These are phyloP conservation scores for Trachelus stipa DNA, from an alignment of 2,888 invertebrate species.

Conservation along the genomic window DNA sequence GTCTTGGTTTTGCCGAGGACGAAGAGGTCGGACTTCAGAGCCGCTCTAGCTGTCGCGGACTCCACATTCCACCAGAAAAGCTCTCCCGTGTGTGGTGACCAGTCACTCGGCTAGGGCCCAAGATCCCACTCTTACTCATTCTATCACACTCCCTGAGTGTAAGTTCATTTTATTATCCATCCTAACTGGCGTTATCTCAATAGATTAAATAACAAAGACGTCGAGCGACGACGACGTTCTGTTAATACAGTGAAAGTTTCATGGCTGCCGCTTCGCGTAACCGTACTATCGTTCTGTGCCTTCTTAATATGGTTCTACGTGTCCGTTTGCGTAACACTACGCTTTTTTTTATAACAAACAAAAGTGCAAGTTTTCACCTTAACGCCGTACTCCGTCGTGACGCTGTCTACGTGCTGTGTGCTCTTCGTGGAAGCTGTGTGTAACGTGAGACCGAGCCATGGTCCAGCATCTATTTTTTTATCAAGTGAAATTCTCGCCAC, in stretches of 20 bases:
- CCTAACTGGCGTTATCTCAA: background rate
- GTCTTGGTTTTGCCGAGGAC: slow-evolving; percentile 55
- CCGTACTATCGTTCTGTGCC: background rate
- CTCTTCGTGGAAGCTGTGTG: background rate
- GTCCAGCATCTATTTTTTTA: background rate
- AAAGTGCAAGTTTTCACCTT: background rate
- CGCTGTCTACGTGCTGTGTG: background rate
- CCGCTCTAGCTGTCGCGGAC: slow-evolving; percentile 78
- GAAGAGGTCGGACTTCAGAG: slow-evolving; percentile 68
- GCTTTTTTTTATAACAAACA: background rate
- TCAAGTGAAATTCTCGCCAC: background rate
- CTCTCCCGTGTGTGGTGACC: slow-evolving; percentile 46
- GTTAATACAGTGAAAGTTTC: background rate
- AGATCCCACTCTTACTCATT: slow-evolving; percentile 69
- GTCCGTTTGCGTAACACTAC: background rate
- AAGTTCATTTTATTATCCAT: slow-evolving; percentile 31
- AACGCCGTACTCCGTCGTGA: background rate
- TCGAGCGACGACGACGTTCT: background rate
- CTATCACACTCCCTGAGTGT: slow-evolving; percentile 69
- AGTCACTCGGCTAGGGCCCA: slow-evolving; percentile 32
- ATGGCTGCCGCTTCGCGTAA: background rate
- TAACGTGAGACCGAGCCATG: background rate
- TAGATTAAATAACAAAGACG: background rate
- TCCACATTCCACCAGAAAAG: slow-evolving; percentile 75
- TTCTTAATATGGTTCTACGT: background rate